Base-by-base conservation (phyloP, 92 coral and sea anemone species). In the Bergia sp. region DNA sequence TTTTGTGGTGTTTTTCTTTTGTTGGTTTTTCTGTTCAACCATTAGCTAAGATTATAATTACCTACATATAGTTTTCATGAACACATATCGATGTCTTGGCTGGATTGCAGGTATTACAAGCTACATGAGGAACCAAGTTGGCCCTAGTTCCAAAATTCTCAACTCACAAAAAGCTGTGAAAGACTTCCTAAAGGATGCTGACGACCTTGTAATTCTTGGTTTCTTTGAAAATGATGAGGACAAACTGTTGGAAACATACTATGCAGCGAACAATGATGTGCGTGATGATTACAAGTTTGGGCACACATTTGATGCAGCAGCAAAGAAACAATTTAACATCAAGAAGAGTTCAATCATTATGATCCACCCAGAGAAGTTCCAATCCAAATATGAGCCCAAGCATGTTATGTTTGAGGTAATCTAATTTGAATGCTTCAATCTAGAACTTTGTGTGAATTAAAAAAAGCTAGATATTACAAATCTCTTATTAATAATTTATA, bases 61-160 rank as follows among this genome's bases (percentile, higher is more conserved):
- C 29, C 29, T 1, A 53, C 4, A 45, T 12, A 53, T 53, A 53
- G 12, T 11, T 53, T 11, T 2, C 58, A 29, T 10, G 11, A 53
- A 15, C 15, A 53, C 13, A 12, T 53, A 53, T 53, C 16, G 2
- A 53, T 53, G 16, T 53, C 18, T 53, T 53, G 58, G 58, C 69
- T 20, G 13, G 0, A 53, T 73, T 77, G 12, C 57, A 97, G 99
- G 94, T 55, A 94, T 97, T 83, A 77, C 91, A 72, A 85, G 89
- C 74, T 97, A 96, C 94, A 97, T 97, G 99, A 91, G 86, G 43
- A 88, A 90, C 53, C 99, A 97, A 90, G 96, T 96, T 79, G 99
- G 99, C 0, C 97, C 98, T 29, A 97, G 99, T 71, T 97, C 99
- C 42, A 97, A 95, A 87, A 91, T 92, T 21, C 87, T 94, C 79